Percentiles rank a stretch among this genome's conserved stretches.
Conservation (phyloP, 2,113 vertebrate genomes). For the Bubalus kerabau region DNA sequence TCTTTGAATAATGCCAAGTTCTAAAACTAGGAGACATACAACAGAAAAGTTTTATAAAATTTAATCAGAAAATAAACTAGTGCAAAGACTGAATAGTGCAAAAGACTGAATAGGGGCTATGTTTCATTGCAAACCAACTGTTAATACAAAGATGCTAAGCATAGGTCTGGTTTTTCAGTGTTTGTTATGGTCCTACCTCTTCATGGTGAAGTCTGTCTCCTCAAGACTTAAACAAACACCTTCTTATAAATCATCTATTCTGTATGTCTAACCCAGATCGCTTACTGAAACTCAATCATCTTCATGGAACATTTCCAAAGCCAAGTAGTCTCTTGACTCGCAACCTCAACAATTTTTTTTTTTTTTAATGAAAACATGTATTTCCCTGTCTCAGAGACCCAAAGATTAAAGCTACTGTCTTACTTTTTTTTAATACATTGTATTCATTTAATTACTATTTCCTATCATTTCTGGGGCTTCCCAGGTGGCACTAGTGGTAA, state of each 20-base stretch:
- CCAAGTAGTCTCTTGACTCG: neutral
- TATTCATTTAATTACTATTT: neutral
- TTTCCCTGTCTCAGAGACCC: neutral
- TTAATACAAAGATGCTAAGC: neutral
- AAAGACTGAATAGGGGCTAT: neutral
- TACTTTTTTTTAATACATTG: neutral
- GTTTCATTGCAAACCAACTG: neutral
- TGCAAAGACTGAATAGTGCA: neutral
- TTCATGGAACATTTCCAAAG: neutral
- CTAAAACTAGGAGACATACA: neutral
- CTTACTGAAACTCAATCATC: neutral
- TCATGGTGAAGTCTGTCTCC: neutral
- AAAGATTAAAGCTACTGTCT: neutral
- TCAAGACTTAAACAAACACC: neutral
- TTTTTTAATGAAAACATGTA: neutral
- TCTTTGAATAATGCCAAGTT: neutral
- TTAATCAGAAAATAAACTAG: neutral
- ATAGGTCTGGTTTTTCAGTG: neutral
- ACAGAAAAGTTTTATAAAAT: neutral
- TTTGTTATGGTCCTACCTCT: neutral
- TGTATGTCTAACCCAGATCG: neutral
- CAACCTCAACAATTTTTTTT: neutral
- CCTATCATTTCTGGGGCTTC: neutral
- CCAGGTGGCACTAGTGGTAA: neutral
- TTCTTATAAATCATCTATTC: neutral